Base-by-base conservation (phyloP, 2,797 vertebrate genomes). In the Aphelocoma californica region DNA sequence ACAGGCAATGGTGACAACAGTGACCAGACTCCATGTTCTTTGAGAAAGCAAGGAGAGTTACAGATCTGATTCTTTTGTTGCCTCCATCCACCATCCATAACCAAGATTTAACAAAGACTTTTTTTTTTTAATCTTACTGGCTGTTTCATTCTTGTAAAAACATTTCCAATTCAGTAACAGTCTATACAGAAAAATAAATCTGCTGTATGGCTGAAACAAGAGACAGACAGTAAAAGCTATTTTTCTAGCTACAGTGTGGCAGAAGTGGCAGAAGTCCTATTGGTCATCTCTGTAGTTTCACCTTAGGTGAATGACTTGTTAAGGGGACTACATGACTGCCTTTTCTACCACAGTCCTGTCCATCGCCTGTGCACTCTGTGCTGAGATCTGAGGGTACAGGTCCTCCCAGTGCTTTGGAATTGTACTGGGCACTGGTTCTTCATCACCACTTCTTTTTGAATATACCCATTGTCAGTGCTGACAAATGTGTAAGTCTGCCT, bases 401-500 rank as follows among this genome's bases (percentile, higher is more conserved):
- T 77, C 34, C 47, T 86, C 67, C 16, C 18, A 50, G 60, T 53
- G 48, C 78, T 86, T 70, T 31, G 71, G 51, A 81, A 74, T 81
- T 71, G 44, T 32, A 29, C 38, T 38, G 47, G 85, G 84, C 5
- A 0, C 17, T 44, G 42, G 38, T 15, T 94, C 74, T 64, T 82
- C 86, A 82, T 54, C 73, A 67, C 38, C 67, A 34, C 38, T 77
- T 51, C 48, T 65, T 91, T 92, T 42, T 66, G 88, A 81, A 29
- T 72, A 23, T 60, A 86, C 40, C 93, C 86, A 29, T 72, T 86
- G 65, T 93, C 74, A 90, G n/a, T 1, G 3, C 44, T 85, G 91
- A 92, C 91, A 69, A 74, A 88, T 31, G 82, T 53, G 69, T 48
- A 92, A 61, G 38, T 36, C 78, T 96, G 42, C 70, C 79, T 92